These are phyloP conservation scores for Spinus pinus DNA, from an alignment of 2,797 vertebrate genomes.

Conservation along the genomic window DNA sequence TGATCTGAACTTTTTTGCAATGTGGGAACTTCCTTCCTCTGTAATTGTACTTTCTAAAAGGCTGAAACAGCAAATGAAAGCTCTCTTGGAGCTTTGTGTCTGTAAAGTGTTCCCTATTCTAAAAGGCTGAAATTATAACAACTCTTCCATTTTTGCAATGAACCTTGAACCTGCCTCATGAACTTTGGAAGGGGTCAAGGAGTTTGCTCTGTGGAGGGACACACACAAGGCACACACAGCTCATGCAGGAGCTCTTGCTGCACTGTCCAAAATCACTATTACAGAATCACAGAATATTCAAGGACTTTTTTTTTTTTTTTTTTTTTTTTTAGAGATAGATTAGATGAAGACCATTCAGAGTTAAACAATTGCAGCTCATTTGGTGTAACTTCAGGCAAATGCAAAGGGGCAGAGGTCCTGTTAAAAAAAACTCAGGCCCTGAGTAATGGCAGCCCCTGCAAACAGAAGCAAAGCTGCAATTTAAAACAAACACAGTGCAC, in stretches of 20 bases:
- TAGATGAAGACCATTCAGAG: neutral
- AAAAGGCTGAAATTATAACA: neutral
- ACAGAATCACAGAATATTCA: neutral
- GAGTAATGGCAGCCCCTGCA: neutral
- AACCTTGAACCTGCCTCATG: neutral
- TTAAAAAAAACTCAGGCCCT: neutral
- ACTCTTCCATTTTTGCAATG: neutral
- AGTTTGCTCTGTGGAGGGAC: neutral
- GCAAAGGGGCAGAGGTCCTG: neutral
- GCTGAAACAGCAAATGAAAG: conserved; percentile 57
- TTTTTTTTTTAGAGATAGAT: neutral
- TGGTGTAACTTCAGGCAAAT: neutral
- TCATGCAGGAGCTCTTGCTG: neutral
- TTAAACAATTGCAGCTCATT: neutral
- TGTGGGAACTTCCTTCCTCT: conserved; percentile 12
- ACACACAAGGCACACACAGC: neutral
- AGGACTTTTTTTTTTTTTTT: neutral
- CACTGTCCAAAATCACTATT: neutral
- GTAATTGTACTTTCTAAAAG: conserved; percentile 26
- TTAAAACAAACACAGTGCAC: neutral
- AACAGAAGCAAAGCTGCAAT: neutral
- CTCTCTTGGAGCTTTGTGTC: conserved; percentile 11
- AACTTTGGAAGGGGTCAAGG: neutral
- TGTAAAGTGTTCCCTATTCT: neutral
- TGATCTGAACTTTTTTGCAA: conserved; percentile 71